A percentile compares a stretch with the other conserved stretches of the same genome.
phyloP scores from a whole-genome alignment of 1,140 invertebrate genomes.

The Caenorhabditis remanei region DNA sequence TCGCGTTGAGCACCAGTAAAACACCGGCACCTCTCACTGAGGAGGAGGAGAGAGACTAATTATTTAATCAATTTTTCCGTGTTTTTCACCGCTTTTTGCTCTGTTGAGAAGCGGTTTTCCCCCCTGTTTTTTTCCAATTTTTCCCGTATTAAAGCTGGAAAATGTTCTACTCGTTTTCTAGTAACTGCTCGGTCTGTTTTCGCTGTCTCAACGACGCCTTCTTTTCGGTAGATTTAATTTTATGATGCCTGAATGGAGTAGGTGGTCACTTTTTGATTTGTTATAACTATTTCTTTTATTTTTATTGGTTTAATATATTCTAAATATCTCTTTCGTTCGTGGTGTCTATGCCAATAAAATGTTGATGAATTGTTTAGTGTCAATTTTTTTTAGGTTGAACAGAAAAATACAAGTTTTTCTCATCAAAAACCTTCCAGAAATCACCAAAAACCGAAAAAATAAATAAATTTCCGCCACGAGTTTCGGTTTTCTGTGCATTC shows the following conservation, averaged over 20 bases:
- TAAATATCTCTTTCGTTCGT: background rate
- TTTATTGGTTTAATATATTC: background rate
- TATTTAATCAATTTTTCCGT: background rate
- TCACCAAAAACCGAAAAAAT: no score
- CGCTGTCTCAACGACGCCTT: conserved; percentile 15
- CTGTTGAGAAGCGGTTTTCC: background rate
- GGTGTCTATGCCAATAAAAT: conserved; percentile 25
- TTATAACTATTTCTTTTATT: background rate
- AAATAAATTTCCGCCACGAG: no score
- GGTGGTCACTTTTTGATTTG: background rate
- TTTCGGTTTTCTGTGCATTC: background rate
- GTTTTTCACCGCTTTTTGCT: background rate
- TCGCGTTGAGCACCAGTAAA: conserved; percentile 72
- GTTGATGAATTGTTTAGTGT: conserved; percentile 29
- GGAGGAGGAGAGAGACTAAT: conserved; percentile 64
- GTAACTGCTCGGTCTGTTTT: background rate
- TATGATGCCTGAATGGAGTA: conserved; percentile 49
- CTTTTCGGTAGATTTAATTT: conserved; percentile 33
- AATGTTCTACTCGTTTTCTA: background rate
- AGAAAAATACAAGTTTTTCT: background rate
- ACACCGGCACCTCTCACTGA: conserved; percentile 66
- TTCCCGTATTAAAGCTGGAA: background rate
- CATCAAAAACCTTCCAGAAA: no score
- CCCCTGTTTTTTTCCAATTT: background rate
- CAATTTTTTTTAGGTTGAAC: no score